phyloP scores from a whole-genome alignment of 2,797 vertebrate species.

The Delichon dasypus region DNA sequence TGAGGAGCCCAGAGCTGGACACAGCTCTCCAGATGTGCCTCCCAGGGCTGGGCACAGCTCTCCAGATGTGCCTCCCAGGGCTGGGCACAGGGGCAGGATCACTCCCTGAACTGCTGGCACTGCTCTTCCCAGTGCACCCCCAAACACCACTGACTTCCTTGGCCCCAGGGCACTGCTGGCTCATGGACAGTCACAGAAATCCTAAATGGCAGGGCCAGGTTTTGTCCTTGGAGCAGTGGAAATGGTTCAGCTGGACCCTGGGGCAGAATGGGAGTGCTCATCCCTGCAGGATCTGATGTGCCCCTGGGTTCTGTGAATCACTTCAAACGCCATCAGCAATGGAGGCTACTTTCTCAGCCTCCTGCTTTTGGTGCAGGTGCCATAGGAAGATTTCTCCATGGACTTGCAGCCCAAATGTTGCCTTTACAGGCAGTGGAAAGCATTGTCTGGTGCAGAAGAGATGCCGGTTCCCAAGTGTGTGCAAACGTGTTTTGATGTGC shows the following conservation, averaged over 20 bases:
- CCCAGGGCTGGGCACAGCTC: neutral
- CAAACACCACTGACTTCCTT: rapidly evolving
- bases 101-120: rapidly evolving
- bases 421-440: neutral
- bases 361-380: neutral
- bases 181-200: neutral
- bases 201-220: neutral
- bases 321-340: neutral
- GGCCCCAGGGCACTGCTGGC: neutral
- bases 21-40: neutral
- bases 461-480: neutral
- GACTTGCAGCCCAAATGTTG: neutral
- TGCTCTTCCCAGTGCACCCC: rapidly evolving
- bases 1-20: neutral
- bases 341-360: neutral
- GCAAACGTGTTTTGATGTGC: slow-evolving; percentile 54
- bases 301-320: neutral
- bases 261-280: neutral
- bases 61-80: neutral
- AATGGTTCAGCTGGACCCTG: neutral
- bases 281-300: neutral
- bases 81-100: neutral
- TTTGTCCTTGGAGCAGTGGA: neutral
- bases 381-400: neutral
- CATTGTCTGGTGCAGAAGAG: neutral